These are phyloP conservation scores for Nebria brevicollis DNA, from an alignment of 2,888 invertebrate genomes.

Conservation along the genomic window DNA sequence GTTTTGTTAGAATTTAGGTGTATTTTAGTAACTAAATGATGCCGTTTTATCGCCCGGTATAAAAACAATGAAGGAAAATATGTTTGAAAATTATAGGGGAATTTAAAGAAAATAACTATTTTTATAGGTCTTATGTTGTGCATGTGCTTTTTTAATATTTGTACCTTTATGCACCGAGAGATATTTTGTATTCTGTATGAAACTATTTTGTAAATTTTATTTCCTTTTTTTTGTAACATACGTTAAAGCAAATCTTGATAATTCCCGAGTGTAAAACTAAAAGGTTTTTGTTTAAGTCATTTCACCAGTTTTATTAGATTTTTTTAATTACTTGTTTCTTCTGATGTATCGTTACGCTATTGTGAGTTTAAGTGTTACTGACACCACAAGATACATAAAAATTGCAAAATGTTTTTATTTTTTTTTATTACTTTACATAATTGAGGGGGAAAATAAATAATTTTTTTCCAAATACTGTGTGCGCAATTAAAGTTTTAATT, in stretches of 20 bases:
- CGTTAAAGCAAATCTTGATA: neutral
- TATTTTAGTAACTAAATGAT: too few species aligned
- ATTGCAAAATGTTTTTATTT: slow-evolving; percentile 1
- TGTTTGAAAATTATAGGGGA: neutral
- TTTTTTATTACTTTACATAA: too few species aligned
- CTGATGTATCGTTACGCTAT: neutral
- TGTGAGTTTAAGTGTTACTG: slow-evolving; percentile 6
- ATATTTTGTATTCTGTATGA: neutral
- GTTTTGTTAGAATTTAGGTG: neutral
- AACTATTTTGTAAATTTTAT: neutral
- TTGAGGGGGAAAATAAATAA: too few species aligned
- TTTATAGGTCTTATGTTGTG: neutral
- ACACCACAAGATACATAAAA: slow-evolving; percentile 17
- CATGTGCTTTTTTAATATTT: neutral
- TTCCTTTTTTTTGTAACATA: neutral
- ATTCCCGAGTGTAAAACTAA: neutral
- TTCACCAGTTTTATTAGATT: slow-evolving; percentile 7
- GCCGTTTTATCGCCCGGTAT: too few species aligned
- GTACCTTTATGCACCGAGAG: neutral
- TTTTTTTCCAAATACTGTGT: too few species aligned
- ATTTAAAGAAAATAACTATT: neutral
- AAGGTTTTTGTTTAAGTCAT: slow-evolving; percentile 10
- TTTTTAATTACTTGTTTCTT: slow-evolving; percentile 14
- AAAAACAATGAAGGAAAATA: too few species aligned
- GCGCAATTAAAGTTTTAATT: too few species aligned